phyloP scores from a whole-genome alignment of 2,888 invertebrate genomes.

The Drosophila infuscata region DNA sequence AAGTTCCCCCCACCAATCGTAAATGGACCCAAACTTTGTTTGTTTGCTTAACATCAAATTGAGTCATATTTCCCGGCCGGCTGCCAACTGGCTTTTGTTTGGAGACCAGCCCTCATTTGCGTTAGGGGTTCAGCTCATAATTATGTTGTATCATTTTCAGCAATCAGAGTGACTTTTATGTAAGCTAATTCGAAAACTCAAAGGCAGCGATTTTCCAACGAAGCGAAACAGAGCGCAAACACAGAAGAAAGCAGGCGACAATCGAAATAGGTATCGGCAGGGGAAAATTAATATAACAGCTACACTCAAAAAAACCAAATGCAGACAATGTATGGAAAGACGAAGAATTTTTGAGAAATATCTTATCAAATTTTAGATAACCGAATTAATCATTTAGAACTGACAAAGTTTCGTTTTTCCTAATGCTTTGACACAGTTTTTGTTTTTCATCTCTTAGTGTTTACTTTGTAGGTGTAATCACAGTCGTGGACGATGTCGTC shows the following conservation, averaged over 20 bases:
- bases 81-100: constrained; percentile 36
- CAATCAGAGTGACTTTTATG: constrained; percentile 65
- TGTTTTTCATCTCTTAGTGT: not conserved
- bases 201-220: constrained; percentile 41
- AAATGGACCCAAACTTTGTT: constrained; percentile 20
- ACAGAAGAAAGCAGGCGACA: constrained; percentile 26
- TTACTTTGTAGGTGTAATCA: constrained; percentile 54
- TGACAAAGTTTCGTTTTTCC: too few species aligned
- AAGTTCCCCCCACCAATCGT: not conserved
- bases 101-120: constrained; percentile 25
- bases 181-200: constrained; percentile 54
- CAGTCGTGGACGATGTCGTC: constrained; percentile 54
- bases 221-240: constrained; percentile 67
- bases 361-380: not conserved
- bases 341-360: not conserved
- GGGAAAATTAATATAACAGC: not conserved
- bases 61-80: constrained; percentile 3
- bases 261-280: constrained; percentile 5
- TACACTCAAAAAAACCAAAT: constrained; percentile 2
- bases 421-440: not conserved
- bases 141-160: constrained; percentile 76
- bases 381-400: not conserved
- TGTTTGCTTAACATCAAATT: constrained; percentile 66
- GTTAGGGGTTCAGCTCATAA: constrained; percentile 44
- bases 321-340: not conserved